A percentile compares a stretch with the other conserved stretches of the same genome.
These are phyloP conservation scores for Campoletis raptor DNA, from an alignment of 2,888 invertebrate genomes.

Conservation along the genomic window DNA sequence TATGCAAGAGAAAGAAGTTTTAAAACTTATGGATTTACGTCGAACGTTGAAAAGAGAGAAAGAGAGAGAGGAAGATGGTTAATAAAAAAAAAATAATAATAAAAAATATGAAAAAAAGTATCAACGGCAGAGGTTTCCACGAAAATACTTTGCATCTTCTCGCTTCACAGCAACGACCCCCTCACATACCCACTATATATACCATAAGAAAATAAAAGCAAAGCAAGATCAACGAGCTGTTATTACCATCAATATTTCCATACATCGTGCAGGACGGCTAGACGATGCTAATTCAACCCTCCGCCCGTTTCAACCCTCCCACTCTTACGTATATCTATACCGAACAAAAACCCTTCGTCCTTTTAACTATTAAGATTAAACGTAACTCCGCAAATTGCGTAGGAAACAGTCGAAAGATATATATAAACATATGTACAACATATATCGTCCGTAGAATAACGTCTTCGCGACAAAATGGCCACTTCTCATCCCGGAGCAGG, in stretches of 20 bases:
- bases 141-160: slow-evolving; percentile 80
- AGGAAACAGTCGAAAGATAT: slow-evolving; percentile 51
- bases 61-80: slow-evolving; percentile 21
- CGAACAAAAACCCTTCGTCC: neutral
- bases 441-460: slow-evolving; percentile 50
- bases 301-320: slow-evolving; percentile 37
- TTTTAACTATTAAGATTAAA: slow-evolving; percentile 34
- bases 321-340: neutral
- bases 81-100: too few species aligned
- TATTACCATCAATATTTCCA: slow-evolving; percentile 82
- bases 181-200: slow-evolving; percentile 62
- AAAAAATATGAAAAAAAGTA: slow-evolving; percentile 40
- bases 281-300: slow-evolving; percentile 82
- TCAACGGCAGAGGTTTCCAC: slow-evolving; percentile 77
- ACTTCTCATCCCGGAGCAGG: slow-evolving; percentile 26
- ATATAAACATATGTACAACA: slow-evolving; percentile 20
- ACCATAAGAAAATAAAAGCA: slow-evolving; percentile 47
- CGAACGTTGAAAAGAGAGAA: slow-evolving; percentile 36
- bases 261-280: slow-evolving; percentile 79
- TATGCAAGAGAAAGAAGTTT: slow-evolving; percentile 49
- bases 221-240: slow-evolving; percentile 73
- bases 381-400: slow-evolving; percentile 50
- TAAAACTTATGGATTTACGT: slow-evolving; percentile 68
- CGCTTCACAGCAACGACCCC: slow-evolving; percentile 71
- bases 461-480: slow-evolving; percentile 67